A percentile compares a stretch with the other conserved stretches of the same genome.
Conservation (phyloP, 2,797 vertebrate genomes). For the Melanitta fusca region DNA sequence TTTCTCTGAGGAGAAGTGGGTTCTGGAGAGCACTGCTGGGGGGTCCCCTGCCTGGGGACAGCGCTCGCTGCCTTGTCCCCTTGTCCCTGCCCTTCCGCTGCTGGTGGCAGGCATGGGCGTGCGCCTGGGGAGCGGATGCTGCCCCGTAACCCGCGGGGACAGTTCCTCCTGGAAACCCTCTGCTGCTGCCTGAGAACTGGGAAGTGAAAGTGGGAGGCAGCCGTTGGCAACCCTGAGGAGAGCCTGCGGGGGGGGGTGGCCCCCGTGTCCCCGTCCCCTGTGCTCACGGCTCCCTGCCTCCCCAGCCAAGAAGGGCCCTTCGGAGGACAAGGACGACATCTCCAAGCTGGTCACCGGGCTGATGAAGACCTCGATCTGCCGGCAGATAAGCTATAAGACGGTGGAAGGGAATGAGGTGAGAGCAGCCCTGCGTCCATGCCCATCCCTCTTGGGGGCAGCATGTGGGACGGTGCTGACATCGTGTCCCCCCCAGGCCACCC, state of each 20-base stretch:
- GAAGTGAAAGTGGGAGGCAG: slow-evolving; percentile 63
- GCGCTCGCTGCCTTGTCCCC: not conserved
- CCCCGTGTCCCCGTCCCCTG: not conserved
- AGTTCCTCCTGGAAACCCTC: slow-evolving; percentile 50
- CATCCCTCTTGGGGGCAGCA: not conserved
- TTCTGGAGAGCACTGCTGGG: not conserved
- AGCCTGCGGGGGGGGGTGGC: not conserved
- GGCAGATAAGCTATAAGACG: slow-evolving; percentile 91
- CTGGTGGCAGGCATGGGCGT: slow-evolving; percentile 11
- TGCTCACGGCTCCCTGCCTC: not conserved
- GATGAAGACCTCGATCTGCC: slow-evolving; percentile 91
- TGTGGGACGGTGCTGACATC: not conserved
- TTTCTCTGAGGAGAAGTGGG: not conserved
- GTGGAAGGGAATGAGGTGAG: slow-evolving; percentile 87
- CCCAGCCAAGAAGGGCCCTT: slow-evolving; percentile 86
- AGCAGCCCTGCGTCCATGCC: fast-evolving
- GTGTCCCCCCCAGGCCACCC: slow-evolving; percentile 75
- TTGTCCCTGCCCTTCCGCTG: not conserved
- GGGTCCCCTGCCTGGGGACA: not conserved
- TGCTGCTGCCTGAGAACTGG: slow-evolving; percentile 49
- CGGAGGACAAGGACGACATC: slow-evolving; percentile 90
- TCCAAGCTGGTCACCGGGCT: slow-evolving; percentile 94
- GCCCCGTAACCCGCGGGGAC: not conserved
- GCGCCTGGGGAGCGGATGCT: slow-evolving; percentile 2
- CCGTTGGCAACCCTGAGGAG: not conserved